Percentiles rank a stretch among this genome's conserved stretches.
These are phyloP conservation scores for Rhinichthys klamathensis DNA, from an alignment of 2,113 vertebrate genomes.

Conservation along the genomic window DNA sequence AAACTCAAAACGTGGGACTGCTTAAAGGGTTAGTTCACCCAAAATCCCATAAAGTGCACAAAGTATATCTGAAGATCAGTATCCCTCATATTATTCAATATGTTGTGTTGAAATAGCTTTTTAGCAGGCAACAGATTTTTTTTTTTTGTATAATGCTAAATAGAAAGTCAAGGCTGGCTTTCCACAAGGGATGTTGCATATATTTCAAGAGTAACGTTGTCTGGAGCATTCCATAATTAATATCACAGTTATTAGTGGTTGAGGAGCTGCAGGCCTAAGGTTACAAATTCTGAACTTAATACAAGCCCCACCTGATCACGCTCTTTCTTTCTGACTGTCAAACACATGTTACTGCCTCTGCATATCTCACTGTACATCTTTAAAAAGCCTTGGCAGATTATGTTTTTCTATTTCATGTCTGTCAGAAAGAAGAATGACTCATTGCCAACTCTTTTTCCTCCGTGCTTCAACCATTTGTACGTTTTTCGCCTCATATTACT, in stretches of 20 bases:
- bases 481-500: background rate
- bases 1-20: background rate
- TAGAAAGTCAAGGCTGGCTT: background rate
- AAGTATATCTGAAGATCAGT: background rate
- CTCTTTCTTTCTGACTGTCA: constrained; percentile 9
- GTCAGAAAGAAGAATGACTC: background rate
- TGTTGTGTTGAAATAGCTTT: background rate
- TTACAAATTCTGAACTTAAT: too few species aligned
- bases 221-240: background rate
- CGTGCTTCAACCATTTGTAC: background rate
- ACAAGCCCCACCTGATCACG: too few species aligned
- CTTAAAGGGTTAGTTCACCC: too few species aligned
- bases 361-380: constrained; percentile 21
- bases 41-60: background rate
- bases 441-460: background rate
- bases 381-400: background rate
- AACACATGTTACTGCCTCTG: background rate
- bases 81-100: background rate
- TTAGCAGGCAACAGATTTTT: background rate
- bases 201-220: background rate
- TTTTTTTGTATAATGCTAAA: background rate
- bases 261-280: too few species aligned
- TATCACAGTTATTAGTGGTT: background rate
- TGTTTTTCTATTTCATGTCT: constrained; percentile 25
- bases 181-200: background rate